Evolutionary conservation across 37 sponge, comb jelly and placozoan genomes (phyloP).

Genomic region (Dysidea cf. avara): DNA sequence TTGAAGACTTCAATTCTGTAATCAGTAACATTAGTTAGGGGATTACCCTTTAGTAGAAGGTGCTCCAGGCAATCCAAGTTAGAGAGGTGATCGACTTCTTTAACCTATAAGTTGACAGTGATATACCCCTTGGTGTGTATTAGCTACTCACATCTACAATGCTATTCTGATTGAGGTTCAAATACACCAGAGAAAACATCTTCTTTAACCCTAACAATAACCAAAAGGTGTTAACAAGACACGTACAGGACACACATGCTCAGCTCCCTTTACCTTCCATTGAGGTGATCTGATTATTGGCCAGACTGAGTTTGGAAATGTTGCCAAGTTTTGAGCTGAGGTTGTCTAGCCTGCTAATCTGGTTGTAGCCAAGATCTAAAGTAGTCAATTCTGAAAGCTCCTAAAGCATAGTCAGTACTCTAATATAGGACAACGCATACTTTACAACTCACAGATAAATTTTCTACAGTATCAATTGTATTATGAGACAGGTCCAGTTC

Average conservation of each 20-base stretch:
- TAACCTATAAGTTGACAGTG: slow-evolving; percentile 12
- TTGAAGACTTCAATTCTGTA: slow-evolving; percentile 57
- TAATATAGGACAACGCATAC: neutral
- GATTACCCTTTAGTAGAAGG: slow-evolving; percentile 62
- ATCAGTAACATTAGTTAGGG: slow-evolving; percentile 34
- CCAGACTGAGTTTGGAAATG: slow-evolving; percentile 37
- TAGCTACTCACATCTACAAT: slow-evolving; percentile 44
- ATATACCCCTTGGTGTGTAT: neutral
- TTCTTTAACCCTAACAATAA: slow-evolving; percentile 34
- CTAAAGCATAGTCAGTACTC: slow-evolving; percentile 2
- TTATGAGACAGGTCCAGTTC: slow-evolving; percentile 55
- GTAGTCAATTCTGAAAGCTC: slow-evolving; percentile 47
- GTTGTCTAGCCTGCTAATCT: slow-evolving; percentile 24
- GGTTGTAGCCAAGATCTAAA: slow-evolving; percentile 64
- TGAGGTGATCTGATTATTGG: slow-evolving; percentile 28
- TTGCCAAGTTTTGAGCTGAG: slow-evolving; percentile 45
- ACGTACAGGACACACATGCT: neutral
- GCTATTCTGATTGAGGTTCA: slow-evolving; percentile 48
- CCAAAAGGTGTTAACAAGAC: neutral
- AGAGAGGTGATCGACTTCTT: slow-evolving; percentile 45
- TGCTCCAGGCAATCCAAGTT: slow-evolving; percentile 46
- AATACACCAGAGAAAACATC: slow-evolving; percentile 33
- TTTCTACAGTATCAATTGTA: slow-evolving; percentile 45
- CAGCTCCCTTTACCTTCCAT: slow-evolving; percentile 8
- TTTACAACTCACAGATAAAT: slow-evolving; percentile 35